phyloP scores from a whole-genome alignment of 2,113 vertebrate species.

The Engystomops pustulosus region DNA sequence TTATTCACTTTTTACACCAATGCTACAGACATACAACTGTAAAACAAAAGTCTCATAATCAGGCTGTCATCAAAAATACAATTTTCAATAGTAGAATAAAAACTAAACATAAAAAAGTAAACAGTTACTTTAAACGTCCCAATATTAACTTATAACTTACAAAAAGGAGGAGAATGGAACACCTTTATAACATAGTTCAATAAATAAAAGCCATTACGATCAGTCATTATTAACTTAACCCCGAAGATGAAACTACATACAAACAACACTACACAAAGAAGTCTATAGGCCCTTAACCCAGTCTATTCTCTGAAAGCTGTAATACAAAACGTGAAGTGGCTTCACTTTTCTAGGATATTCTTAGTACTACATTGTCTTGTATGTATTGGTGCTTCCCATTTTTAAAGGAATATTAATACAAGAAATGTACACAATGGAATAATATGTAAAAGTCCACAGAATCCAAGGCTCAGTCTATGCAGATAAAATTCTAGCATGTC shows the following conservation, averaged over 20 bases:
- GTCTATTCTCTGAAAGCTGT: slow-evolving; percentile 41
- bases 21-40: not conserved
- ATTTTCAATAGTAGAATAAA: slow-evolving; percentile 38
- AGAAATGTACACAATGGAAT: slow-evolving; percentile 67
- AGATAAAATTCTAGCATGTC: slow-evolving; percentile 51
- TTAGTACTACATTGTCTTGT: slow-evolving; percentile 56
- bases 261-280: slow-evolving; percentile 54
- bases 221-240: slow-evolving; percentile 54
- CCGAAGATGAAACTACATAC: slow-evolving; percentile 33
- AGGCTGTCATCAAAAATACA: slow-evolving; percentile 33
- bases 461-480: slow-evolving; percentile 71
- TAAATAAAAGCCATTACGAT: slow-evolving; percentile 52
- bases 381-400: slow-evolving; percentile 61
- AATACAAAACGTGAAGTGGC: slow-evolving; percentile 49
- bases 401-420: slow-evolving; percentile 63
- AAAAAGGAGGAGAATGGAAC: slow-evolving; percentile 54
- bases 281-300: slow-evolving; percentile 59
- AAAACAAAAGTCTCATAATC: slow-evolving; percentile 14
- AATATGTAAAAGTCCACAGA: slow-evolving; percentile 65
- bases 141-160: slow-evolving; percentile 57
- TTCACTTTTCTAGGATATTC: slow-evolving; percentile 52
- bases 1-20: not conserved
- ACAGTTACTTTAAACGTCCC: slow-evolving; percentile 45
- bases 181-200: slow-evolving; percentile 54
- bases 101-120: slow-evolving; percentile 34